Evolutionary conservation across 2,888 invertebrate species (phyloP), one percentile per base, ranked within the genome.

Genomic region (Pseudeuparius sepicola): DNA sequence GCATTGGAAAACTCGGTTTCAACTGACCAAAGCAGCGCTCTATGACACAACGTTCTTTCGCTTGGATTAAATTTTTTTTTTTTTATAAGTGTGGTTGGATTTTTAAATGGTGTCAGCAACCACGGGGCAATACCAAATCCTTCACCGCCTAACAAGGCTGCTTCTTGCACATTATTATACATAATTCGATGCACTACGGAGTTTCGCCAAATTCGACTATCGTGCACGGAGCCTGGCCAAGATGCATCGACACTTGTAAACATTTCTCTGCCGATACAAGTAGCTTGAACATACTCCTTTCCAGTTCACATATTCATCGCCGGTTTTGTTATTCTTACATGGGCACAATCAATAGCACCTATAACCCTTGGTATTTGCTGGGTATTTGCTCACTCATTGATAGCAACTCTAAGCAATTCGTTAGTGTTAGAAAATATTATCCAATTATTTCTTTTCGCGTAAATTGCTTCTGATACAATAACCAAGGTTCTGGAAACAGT

Each of bases 71-170:
- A 24, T 44, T 44, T 31, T 37, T 42, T 34, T 29, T 26, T 33
- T 27, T 44, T 15, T 17, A 35, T 4, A 11, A 20, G 24, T 10
- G 37, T 41, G 3, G 6, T 36, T 15, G 43, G 36, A 39, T 43
- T 45, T 29, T 40, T 45, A 35, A 38, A 45, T 17, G 46, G 46
- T 24, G 41, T 43, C 24, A 46, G 25, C 33, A 46, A 18, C 39
- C 42, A 45, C 11, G 41, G 36, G 9, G 34, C 31, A n/a, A 44
- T 35, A 10, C 42, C 44, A 39, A 39, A 47, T 11, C 45, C 42
- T 34, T 41, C 37, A 39, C 45, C 38, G n/a, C 42, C 43, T 34
- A 46, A 37, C 9, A 43, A 26, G 4, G 35, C 34, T 34, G 25
- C 30, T 16, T 40, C 24, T 30, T 40, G 14, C 29, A 23, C 11